Conservation (phyloP, 2,113 vertebrate genomes). For the Salvator merianae region DNA sequence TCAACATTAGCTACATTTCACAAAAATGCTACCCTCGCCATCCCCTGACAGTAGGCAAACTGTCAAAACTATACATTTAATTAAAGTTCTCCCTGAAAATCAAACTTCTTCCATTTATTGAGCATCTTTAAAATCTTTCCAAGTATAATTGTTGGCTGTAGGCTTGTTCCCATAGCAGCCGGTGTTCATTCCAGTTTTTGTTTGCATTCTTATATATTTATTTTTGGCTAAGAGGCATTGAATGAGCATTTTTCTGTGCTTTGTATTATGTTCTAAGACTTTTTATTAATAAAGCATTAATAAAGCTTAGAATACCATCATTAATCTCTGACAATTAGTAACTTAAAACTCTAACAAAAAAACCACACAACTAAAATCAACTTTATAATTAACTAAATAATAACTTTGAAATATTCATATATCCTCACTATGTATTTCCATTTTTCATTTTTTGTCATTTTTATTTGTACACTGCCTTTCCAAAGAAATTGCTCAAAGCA, state of each 20-base stretch:
- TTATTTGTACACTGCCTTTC: too few relatives aligned
- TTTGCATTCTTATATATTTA: not conserved
- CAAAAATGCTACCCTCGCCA: not conserved
- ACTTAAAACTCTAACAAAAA: too few relatives aligned
- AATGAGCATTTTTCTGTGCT: not conserved
- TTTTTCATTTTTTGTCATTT: too few relatives aligned
- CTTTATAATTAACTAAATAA: too few relatives aligned
- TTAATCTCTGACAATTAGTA: too few relatives aligned
- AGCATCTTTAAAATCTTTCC: conserved; percentile 4
- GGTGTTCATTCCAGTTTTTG: not conserved
- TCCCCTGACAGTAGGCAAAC: not conserved
- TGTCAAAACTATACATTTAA: not conserved
- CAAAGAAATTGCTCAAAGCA: too few relatives aligned
- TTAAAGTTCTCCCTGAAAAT: not conserved
- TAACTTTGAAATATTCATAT: too few relatives aligned
- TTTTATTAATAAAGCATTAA: too few relatives aligned
- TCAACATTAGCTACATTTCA: not conserved
- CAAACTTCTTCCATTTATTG: not conserved
- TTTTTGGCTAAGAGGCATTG: not conserved
- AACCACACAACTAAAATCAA: too few relatives aligned
- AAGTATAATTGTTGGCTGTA: not conserved
- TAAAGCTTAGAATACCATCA: too few relatives aligned
- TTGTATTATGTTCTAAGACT: not conserved
- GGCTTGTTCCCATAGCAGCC: not conserved
- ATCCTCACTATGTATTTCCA: too few relatives aligned